Percentiles rank a stretch among this genome's conserved stretches.
These are phyloP conservation scores for Amphipoea oculea DNA, from an alignment of 2,888 invertebrate genomes.

Conservation along the genomic window DNA sequence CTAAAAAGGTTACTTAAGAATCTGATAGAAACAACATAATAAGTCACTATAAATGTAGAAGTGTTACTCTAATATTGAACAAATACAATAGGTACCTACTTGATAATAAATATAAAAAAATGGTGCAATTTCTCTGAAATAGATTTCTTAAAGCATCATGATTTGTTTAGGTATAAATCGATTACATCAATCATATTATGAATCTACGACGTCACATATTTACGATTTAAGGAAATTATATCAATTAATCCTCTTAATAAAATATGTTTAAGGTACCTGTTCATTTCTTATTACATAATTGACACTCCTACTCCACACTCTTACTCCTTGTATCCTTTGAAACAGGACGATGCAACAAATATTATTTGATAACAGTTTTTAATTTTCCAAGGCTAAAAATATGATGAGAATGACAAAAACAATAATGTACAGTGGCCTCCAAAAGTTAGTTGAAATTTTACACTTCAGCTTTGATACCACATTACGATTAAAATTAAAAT, in stretches of 20 bases:
- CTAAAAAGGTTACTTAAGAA: conserved; percentile 56
- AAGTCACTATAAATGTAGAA: not conserved
- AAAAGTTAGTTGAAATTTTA: not conserved
- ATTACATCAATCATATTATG: conserved; percentile 6
- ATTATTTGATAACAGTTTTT: not conserved
- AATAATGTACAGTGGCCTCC: not conserved
- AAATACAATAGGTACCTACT: not conserved
- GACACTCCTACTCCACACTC: too few species aligned
- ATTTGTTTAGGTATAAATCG: not conserved
- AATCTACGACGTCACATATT: not conserved
- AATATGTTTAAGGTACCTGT: not conserved
- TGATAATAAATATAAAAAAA: too few species aligned
- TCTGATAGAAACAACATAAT: conserved; percentile 19
- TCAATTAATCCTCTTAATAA: conserved; percentile 19
- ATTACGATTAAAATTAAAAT: too few species aligned
- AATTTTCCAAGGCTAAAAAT: too few species aligned
- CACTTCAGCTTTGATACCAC: not conserved
- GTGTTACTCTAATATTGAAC: not conserved
- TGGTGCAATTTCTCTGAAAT: not conserved
- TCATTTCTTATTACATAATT: not conserved
- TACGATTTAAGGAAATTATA: not conserved
- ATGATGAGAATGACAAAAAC: not conserved
- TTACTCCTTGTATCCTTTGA: not conserved
- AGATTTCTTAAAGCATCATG: not conserved
- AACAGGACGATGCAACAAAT: not conserved